Conservation (phyloP, 2,888 invertebrate genomes). For the Drosophila macrospina region DNA sequence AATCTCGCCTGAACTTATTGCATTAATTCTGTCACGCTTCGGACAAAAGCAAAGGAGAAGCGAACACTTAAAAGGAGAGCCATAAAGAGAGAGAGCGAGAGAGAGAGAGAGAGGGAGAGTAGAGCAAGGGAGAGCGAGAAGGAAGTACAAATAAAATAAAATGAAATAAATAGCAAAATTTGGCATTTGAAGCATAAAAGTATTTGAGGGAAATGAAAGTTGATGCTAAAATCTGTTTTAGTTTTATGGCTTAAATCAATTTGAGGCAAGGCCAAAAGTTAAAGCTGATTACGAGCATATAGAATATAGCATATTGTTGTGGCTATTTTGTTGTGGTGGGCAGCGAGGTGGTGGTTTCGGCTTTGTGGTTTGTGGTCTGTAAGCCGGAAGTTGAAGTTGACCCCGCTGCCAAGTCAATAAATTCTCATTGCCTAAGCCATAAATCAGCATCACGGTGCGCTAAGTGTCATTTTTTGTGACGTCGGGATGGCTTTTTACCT, state of each 20-base stretch:
- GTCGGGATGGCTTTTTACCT: slow-evolving; percentile 74
- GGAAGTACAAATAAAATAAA: slow-evolving; percentile 17
- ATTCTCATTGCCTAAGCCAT: slow-evolving; percentile 81
- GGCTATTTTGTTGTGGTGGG: slow-evolving; percentile 7
- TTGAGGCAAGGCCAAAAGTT: slow-evolving; percentile 50
- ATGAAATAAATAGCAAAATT: slow-evolving; percentile 75
- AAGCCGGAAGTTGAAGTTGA: slow-evolving; percentile 60
- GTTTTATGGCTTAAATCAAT: slow-evolving; percentile 69
- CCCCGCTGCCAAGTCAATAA: slow-evolving; percentile 79
- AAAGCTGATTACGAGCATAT: slow-evolving; percentile 50
- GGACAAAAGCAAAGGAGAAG: slow-evolving; percentile 21
- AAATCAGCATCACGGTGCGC: slow-evolving; percentile 80
- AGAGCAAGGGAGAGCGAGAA: background rate
- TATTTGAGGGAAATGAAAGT: slow-evolving; percentile 34
- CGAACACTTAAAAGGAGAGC: slow-evolving; percentile 7
- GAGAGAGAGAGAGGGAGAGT: background rate
- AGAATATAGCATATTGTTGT: slow-evolving; percentile 41
- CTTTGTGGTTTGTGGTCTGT: slow-evolving; percentile 3
- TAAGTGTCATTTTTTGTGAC: slow-evolving; percentile 81
- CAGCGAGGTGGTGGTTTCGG: no score
- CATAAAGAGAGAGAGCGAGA: slow-evolving; percentile 1
- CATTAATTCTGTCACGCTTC: slow-evolving; percentile 76
- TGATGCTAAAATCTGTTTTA: slow-evolving; percentile 47
- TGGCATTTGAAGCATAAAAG: slow-evolving; percentile 62
- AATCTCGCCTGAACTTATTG: slow-evolving; percentile 34